Conservation (phyloP, 92 coral and sea anemone genomes). For the Phenganax subtilis region DNA sequence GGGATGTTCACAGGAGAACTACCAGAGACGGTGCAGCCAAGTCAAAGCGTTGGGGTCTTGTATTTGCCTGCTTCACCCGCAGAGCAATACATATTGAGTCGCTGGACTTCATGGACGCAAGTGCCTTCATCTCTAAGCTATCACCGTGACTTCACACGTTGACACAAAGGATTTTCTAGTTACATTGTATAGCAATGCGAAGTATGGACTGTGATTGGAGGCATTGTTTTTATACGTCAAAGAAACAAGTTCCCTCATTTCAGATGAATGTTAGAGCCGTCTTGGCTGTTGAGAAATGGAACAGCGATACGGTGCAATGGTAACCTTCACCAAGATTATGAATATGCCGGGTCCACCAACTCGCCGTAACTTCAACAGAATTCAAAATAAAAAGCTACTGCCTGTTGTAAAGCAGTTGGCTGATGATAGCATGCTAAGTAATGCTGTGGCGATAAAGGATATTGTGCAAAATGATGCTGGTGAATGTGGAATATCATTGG, state of each 20-base stretch:
- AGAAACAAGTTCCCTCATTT: too few species aligned
- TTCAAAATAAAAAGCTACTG: too few species aligned
- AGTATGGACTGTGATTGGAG: too few species aligned
- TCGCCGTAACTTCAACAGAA: too few species aligned
- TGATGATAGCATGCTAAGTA: not conserved
- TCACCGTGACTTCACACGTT: too few species aligned
- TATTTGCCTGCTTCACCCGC: conserved; percentile 45
- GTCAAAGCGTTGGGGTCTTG: conserved; percentile 54
- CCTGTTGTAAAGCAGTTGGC: too few species aligned
- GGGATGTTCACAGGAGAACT: conserved; percentile 19
- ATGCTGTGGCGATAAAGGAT: not conserved
- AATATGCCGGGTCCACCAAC: not conserved
- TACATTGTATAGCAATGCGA: too few species aligned
- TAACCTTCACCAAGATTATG: not conserved
- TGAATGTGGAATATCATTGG: not conserved
- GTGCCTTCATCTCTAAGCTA: conserved; percentile 42
- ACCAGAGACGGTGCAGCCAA: conserved; percentile 49
- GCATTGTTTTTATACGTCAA: too few species aligned
- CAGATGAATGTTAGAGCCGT: too few species aligned
- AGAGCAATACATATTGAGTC: conserved; percentile 14
- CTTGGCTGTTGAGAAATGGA: too few species aligned
- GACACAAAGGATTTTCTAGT: too few species aligned
- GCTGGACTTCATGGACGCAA: conserved; percentile 45
- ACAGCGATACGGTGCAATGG: not conserved
- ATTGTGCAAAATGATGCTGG: not conserved